Percentiles rank a stretch among this genome's conserved stretches.
Evolutionary conservation across 2,888 invertebrate genomes (phyloP).

Genomic region (Macaria liturata): DNA sequence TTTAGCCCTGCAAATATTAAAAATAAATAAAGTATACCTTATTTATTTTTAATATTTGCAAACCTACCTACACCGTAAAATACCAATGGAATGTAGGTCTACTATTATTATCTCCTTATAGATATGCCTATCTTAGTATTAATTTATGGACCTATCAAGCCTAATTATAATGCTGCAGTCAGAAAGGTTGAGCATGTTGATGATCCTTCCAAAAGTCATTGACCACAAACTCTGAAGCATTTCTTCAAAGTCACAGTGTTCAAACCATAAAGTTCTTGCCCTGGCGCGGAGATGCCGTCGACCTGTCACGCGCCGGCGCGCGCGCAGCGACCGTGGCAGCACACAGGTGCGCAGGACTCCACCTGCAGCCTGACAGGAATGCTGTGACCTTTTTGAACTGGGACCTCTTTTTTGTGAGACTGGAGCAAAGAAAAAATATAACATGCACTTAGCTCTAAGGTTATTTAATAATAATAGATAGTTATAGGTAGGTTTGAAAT

Average conservation of each 20-base stretch:
- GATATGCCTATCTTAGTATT: no score
- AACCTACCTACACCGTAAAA: no score
- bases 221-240: neutral
- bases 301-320: constrained; percentile 67
- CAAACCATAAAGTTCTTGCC: constrained; percentile 16
- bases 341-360: constrained; percentile 40
- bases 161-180: no score
- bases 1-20: no score
- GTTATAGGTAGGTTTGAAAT: no score
- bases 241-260: neutral
- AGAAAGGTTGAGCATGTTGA: no score
- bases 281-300: constrained; percentile 52
- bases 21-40: no score
- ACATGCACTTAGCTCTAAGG: neutral
- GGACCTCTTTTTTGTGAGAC: constrained; percentile 27
- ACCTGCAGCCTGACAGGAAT: constrained; percentile 47
- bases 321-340: constrained; percentile 63
- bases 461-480: no score
- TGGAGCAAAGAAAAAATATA: constrained; percentile 11
- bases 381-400: constrained; percentile 49
- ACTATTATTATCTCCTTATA: no score
- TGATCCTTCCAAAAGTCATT: neutral
- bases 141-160: no score
- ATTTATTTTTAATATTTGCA: no score
- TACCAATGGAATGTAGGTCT: no score